These are phyloP conservation scores for Pachypsylla venusta DNA, from an alignment of 1,140 invertebrate species.

Conservation along the genomic window DNA sequence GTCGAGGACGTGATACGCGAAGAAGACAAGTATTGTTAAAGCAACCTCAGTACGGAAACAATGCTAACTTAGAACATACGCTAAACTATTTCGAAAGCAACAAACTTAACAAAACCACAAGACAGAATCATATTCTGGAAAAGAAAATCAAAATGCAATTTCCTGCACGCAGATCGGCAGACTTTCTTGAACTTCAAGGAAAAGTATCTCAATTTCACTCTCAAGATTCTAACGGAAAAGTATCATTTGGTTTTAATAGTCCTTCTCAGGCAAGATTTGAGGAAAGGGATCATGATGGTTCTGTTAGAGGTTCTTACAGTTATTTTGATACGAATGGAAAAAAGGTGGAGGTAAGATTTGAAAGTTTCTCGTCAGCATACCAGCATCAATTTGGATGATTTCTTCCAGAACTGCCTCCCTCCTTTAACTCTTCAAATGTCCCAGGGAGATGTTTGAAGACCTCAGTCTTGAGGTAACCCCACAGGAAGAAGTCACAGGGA, in stretches of 20 bases:
- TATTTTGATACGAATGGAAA: slow-evolving; percentile 30
- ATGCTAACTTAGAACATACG: neutral
- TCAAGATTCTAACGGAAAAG: slow-evolving; percentile 21
- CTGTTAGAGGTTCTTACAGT: slow-evolving; percentile 29
- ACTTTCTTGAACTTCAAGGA: neutral
- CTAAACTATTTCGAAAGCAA: neutral
- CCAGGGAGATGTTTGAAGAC: too few relatives aligned
- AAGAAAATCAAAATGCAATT: neutral
- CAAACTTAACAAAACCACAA: neutral
- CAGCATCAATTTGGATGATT: too few relatives aligned
- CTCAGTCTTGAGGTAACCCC: too few relatives aligned
- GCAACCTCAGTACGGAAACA: neutral
- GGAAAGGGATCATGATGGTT: slow-evolving; percentile 27
- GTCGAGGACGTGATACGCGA: too few relatives aligned
- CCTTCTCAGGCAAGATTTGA: slow-evolving; percentile 26
- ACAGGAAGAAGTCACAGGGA: too few relatives aligned
- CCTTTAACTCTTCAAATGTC: too few relatives aligned
- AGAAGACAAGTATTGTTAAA: too few relatives aligned
- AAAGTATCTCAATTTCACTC: slow-evolving; percentile 20
- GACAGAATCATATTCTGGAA: neutral
- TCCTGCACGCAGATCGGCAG: neutral
- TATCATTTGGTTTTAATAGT: slow-evolving; percentile 23
- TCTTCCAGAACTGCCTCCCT: too few relatives aligned
- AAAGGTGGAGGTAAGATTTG: slow-evolving; percentile 26
- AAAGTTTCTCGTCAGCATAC: too few relatives aligned